Base-by-base conservation (phyloP, 2,888 invertebrate genomes). In the Spisula solida region DNA sequence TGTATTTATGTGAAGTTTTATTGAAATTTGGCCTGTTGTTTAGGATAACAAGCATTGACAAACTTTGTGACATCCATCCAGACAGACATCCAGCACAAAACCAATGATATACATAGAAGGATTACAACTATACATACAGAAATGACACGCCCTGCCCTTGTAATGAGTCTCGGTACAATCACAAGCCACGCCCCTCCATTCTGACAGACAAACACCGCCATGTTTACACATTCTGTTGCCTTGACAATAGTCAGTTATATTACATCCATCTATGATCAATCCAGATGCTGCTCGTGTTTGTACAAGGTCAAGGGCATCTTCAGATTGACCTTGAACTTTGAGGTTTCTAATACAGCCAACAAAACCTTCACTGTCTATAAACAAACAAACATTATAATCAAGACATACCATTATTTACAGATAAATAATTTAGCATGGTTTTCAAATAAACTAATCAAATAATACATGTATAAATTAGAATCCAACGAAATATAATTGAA, bases 141-240 rank as follows among this genome's bases (percentile, higher is more conserved):
- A 99, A 96, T 99, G 99, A 95, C 99, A 99, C 95, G 99, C 99
- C 95, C 98, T 98, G 16, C 99, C 99, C 80, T 98, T 98, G 95
- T 99, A 99, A 0, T 98, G 98, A 6, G 98, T 99, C 92, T 98
- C 98, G 78, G 98, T 98, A 96, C 99, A 99, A 95, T 99, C 98
- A 96, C 99, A 99, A 51, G 98, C 98, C 78, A 99, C 98, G 95
- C 98, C 95, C 18, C 89, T 98, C 96, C 99, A 98, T 95, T 98
- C 98, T 0, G 99, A 98, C 41, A 98, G 98, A 97, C 99, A 99
- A 94, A 98, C 98, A 0, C 99, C 99, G 0, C 98, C 98, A 96
- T 99, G 99, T 95, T 99, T 98, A 95, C 99, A 99, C 89, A 94
- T 93, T 16, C 90, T 92, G 82, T 93, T 92, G 25, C 88, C 89